Conservation (phyloP, 2,113 vertebrate species). For the Machaerirhynchus nigripectus region DNA sequence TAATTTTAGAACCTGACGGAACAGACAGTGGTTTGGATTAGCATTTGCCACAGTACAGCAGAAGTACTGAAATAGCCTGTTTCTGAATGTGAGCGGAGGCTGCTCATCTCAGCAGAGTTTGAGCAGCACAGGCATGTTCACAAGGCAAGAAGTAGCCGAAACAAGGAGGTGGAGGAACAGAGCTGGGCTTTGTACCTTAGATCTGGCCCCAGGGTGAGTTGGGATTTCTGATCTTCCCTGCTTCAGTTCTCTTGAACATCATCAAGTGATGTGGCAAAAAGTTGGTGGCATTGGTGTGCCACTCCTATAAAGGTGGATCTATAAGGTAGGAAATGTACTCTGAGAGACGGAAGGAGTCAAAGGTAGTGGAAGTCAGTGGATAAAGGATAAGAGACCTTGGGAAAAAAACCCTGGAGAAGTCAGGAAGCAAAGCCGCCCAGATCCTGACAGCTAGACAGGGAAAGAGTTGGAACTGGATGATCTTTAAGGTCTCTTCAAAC, state of each 20-base stretch:
- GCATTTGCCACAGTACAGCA: not conserved
- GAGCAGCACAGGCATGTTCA: not conserved
- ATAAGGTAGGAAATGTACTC: not conserved
- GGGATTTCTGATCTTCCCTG: not conserved
- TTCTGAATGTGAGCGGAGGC: not conserved
- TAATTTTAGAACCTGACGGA: not conserved
- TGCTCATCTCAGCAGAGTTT: not conserved
- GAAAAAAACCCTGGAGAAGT: not conserved
- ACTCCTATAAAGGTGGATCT: rapidly evolving
- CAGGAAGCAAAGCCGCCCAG: not conserved
- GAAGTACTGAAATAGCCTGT: not conserved
- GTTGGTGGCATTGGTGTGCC: not conserved
- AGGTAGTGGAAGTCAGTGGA: not conserved
- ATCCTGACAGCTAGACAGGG: not conserved
- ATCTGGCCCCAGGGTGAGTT: not conserved
- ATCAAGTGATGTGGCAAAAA: not conserved
- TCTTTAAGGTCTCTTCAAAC: not conserved
- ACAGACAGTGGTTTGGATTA: not conserved
- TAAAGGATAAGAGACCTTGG: not conserved
- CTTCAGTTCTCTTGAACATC: not conserved
- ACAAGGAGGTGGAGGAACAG: not conserved
- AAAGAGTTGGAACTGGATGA: not conserved
- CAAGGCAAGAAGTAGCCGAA: not conserved
- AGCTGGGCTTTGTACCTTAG: not conserved
- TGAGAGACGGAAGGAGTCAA: not conserved